phyloP scores from a whole-genome alignment of 2,888 invertebrate genomes.

The Pedicia rivosa region DNA sequence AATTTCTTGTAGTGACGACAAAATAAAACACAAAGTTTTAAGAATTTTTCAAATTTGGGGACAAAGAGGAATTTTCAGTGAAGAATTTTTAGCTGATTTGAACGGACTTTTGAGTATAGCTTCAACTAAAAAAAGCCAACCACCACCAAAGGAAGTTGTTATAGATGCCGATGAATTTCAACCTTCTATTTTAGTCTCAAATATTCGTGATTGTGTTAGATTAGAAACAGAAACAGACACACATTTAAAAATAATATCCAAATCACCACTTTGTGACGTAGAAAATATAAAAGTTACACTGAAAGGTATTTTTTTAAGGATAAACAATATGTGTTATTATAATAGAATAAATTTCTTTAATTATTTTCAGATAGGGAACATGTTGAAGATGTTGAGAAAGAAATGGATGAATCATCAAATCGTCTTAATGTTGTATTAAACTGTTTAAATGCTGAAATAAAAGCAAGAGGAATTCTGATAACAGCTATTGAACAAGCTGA shows the following conservation, averaged over 20 bases:
- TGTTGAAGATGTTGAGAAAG: slow-evolving; percentile 75
- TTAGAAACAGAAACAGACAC: slow-evolving; percentile 57
- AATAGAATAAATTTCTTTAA: slow-evolving; percentile 3
- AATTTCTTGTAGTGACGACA: slow-evolving; percentile 53
- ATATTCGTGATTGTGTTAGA: slow-evolving; percentile 56
- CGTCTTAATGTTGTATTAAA: slow-evolving; percentile 69
- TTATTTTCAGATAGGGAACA: slow-evolving; percentile 69
- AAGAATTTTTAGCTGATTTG: slow-evolving; percentile 76
- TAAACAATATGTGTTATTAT: too few species aligned
- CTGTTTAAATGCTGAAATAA: slow-evolving; percentile 66
- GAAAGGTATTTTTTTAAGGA: too few species aligned
- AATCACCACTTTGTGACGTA: slow-evolving; percentile 46
- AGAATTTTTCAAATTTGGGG: slow-evolving; percentile 95
- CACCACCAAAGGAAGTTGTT: slow-evolving; percentile 4
- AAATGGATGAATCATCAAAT: slow-evolving; percentile 64
- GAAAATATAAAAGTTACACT: slow-evolving; percentile 62
- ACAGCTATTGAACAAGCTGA: slow-evolving; percentile 66
- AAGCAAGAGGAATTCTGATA: slow-evolving; percentile 60
- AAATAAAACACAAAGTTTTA: slow-evolving; percentile 70
- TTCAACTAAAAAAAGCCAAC: slow-evolving; percentile 32
- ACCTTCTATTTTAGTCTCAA: slow-evolving; percentile 34
- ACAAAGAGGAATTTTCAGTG: slow-evolving; percentile 78
- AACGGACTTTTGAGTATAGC: slow-evolving; percentile 67
- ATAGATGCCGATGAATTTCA: slow-evolving; percentile 25
- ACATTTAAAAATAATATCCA: slow-evolving; percentile 37